Percentiles rank a stretch among this genome's conserved stretches.
Conservation (phyloP, 1,140 invertebrate genomes). For the Drosophila virilis region DNA sequence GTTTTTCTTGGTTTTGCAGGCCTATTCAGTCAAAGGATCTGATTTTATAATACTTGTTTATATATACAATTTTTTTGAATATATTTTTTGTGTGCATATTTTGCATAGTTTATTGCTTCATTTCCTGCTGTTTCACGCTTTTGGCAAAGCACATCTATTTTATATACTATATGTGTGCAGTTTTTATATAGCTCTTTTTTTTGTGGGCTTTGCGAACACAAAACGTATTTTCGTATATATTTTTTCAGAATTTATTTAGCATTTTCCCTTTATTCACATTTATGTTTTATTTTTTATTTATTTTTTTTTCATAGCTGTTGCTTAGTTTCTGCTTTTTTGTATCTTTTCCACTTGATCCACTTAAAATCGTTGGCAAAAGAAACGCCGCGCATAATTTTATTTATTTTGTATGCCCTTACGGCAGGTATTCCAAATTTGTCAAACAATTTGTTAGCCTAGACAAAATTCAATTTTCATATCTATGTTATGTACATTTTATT, state of each 20-base stretch:
- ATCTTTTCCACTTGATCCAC: constrained; percentile 40
- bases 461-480: not conserved
- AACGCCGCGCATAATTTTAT: constrained; percentile 66
- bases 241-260: constrained; percentile 55
- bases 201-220: constrained; percentile 30
- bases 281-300: constrained; percentile 26
- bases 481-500: not conserved
- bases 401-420: constrained; percentile 19
- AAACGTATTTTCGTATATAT: constrained; percentile 62
- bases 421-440: not conserved
- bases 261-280: constrained; percentile 65
- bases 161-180: constrained; percentile 42
- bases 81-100: constrained; percentile 34
- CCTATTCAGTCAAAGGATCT: constrained; percentile 61
- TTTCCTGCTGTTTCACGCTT: constrained; percentile 64
- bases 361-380: constrained; percentile 40
- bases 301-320: constrained; percentile 55
- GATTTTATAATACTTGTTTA: constrained; percentile 43
- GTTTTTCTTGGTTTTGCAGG: constrained; percentile 54
- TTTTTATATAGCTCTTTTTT: constrained; percentile 33
- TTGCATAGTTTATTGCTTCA: constrained; percentile 71
- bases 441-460: not conserved
- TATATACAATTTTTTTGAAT: constrained; percentile 29
- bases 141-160: constrained; percentile 58
- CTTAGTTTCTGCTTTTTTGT: constrained; percentile 57